Percentiles rank a stretch among this genome's conserved stretches.
These are phyloP conservation scores for Cerceris ruficornis DNA, from an alignment of 2,888 invertebrate species.

Conservation along the genomic window DNA sequence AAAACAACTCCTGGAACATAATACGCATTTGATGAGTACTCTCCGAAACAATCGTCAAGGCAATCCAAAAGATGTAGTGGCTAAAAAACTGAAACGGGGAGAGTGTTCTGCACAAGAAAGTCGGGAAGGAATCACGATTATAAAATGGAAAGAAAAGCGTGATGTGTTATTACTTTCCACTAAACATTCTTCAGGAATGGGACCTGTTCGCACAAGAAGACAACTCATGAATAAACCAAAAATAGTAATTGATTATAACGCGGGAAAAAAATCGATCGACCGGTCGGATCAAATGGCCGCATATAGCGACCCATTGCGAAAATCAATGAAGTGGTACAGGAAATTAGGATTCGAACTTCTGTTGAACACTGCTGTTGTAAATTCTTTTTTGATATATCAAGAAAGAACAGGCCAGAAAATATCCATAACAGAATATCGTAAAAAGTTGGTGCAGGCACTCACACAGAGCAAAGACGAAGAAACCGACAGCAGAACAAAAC, in stretches of 20 bases:
- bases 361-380: slow-evolving; percentile 36
- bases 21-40: slow-evolving; percentile 68
- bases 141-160: slow-evolving; percentile 12
- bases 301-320: slow-evolving; percentile 27
- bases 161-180: slow-evolving; percentile 29
- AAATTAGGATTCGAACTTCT: slow-evolving; percentile 36
- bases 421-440: slow-evolving; percentile 26
- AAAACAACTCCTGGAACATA: slow-evolving; percentile 57
- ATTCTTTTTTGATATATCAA: slow-evolving; percentile 32
- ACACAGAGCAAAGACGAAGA: too few relatives aligned
- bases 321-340: slow-evolving; percentile 31
- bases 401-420: slow-evolving; percentile 33
- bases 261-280: slow-evolving; percentile 28
- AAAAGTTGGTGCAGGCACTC: slow-evolving; percentile 26
- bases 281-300: slow-evolving; percentile 29
- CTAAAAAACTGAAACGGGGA: slow-evolving; percentile 50
- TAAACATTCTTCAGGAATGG: slow-evolving; percentile 21
- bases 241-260: slow-evolving; percentile 29
- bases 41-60: slow-evolving; percentile 43
- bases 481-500: too few relatives aligned
- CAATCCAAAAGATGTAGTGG: slow-evolving; percentile 34
- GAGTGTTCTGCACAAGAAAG: slow-evolving; percentile 50
- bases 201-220: slow-evolving; percentile 16
- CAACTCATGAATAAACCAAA: slow-evolving; percentile 28
- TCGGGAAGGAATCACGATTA: slow-evolving; percentile 28